Conservation (phyloP, 2,797 vertebrate species). For the Periophthalmus magnuspinnatus region DNA sequence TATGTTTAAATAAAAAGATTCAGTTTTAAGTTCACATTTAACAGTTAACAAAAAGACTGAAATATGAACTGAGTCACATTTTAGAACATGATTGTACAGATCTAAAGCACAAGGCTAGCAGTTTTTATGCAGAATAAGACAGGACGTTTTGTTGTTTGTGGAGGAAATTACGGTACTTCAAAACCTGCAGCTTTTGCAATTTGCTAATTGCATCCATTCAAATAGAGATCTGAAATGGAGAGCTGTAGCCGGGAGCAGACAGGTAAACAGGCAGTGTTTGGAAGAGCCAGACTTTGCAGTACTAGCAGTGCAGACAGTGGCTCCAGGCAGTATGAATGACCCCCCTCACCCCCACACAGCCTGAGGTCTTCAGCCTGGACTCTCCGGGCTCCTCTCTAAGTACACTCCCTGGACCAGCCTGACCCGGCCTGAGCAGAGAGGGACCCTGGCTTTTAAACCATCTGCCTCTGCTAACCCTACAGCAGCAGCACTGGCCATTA, state of each 20-base stretch:
- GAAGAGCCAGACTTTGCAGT: slow-evolving; percentile 7
- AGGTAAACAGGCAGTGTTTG: neutral
- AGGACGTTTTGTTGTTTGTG: too few species aligned
- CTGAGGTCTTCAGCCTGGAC: slow-evolving; percentile 12
- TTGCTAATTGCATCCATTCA: neutral
- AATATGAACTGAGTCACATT: too few species aligned
- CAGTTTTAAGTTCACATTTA: too few species aligned
- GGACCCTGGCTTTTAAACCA: slow-evolving; percentile 9
- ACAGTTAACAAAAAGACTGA: too few species aligned
- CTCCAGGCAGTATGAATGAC: neutral
- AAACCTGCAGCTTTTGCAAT: too few species aligned
- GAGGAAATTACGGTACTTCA: too few species aligned
- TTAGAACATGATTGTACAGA: too few species aligned
- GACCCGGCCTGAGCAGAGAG: slow-evolving; percentile 14
- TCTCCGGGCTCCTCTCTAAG: slow-evolving; percentile 8
- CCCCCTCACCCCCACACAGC: slow-evolving; percentile 7
- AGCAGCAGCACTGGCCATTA: neutral
- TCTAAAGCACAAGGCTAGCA: too few species aligned
- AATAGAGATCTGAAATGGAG: neutral
- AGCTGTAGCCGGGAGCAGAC: neutral
- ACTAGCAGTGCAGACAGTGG: neutral
- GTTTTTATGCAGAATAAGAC: too few species aligned
- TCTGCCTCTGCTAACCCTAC: slow-evolving; percentile 12
- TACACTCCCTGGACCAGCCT: slow-evolving; percentile 1
- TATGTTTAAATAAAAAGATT: too few species aligned